Evolutionary conservation across 2,797 vertebrate genomes (phyloP).

Genomic region (Gymnopithys bicolor): DNA sequence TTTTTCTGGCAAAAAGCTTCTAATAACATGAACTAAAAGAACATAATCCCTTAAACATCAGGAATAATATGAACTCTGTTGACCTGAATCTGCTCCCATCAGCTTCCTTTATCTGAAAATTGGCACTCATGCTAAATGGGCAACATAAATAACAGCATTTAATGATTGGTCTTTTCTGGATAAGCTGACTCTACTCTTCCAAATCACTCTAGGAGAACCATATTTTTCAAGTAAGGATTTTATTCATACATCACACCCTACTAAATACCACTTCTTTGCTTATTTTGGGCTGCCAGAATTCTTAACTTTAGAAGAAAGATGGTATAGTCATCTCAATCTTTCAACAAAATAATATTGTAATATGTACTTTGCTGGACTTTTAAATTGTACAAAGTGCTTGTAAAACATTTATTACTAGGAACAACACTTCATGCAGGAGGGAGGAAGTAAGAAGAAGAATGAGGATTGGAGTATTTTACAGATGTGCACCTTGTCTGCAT

Average conservation of each 20-base stretch:
- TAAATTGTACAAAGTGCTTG: neutral
- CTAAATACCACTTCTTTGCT: neutral
- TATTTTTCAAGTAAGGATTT: neutral
- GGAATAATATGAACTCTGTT: constrained; percentile 19
- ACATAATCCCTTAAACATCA: constrained; percentile 43
- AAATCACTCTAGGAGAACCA: neutral
- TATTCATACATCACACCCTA: neutral
- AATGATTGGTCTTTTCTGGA: neutral
- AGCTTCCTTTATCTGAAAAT: constrained; percentile 45
- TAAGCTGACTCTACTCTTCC: neutral
- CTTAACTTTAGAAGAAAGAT: neutral
- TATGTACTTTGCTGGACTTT: neutral
- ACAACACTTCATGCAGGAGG: neutral
- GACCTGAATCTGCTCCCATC: constrained; percentile 38
- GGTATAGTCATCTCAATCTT: neutral
- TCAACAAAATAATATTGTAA: neutral
- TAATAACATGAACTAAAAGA: constrained; percentile 23
- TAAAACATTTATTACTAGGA: neutral
- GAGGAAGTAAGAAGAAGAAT: neutral
- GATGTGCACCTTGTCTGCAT: neutral
- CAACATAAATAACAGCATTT: constrained; percentile 25
- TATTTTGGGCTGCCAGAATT: neutral
- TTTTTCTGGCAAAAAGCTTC: constrained; percentile 31
- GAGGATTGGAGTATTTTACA: neutral
- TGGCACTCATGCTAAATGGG: constrained; percentile 25